These are phyloP conservation scores for Polydrusus tereticollis DNA, from an alignment of 2,888 invertebrate species.

Conservation along the genomic window DNA sequence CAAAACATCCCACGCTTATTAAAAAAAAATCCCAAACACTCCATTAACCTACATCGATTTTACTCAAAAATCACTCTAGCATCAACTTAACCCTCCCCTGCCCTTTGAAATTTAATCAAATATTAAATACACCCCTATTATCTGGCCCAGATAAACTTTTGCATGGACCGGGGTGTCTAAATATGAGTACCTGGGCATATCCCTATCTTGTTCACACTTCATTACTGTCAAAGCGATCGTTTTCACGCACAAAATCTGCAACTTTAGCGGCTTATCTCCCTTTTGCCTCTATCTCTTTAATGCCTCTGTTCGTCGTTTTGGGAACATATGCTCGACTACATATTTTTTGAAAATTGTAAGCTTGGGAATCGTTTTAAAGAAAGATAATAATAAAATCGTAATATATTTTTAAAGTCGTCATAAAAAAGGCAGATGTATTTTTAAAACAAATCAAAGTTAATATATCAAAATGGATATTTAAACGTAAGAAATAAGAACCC, in stretches of 20 bases:
- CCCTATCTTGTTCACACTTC: slow-evolving; percentile 48
- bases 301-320: slow-evolving; percentile 9
- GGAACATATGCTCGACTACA: slow-evolving; percentile 14
- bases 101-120: slow-evolving; percentile 41
- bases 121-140: slow-evolving; percentile 42
- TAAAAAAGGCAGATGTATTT: too few relatives aligned
- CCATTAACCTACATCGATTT: slow-evolving; percentile 22
- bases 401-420: too few relatives aligned
- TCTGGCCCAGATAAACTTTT: slow-evolving; percentile 42
- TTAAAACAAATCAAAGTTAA: too few relatives aligned
- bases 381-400: neutral
- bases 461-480: too few relatives aligned
- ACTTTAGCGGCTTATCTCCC: slow-evolving; percentile 36
- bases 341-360: slow-evolving; percentile 1
- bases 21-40: neutral
- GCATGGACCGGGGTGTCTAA: slow-evolving; percentile 19
- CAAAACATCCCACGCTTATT: neutral
- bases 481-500: too few relatives aligned
- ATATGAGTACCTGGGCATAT: slow-evolving; percentile 42
- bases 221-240: slow-evolving; percentile 48
- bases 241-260: slow-evolving; percentile 43
- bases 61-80: slow-evolving; percentile 15
- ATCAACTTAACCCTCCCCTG: slow-evolving; percentile 4
- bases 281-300: slow-evolving; percentile 19
- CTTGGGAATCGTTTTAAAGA: slow-evolving; percentile 7